phyloP scores from a whole-genome alignment of 2,797 vertebrate genomes.

The Podarcis lilfordi region DNA sequence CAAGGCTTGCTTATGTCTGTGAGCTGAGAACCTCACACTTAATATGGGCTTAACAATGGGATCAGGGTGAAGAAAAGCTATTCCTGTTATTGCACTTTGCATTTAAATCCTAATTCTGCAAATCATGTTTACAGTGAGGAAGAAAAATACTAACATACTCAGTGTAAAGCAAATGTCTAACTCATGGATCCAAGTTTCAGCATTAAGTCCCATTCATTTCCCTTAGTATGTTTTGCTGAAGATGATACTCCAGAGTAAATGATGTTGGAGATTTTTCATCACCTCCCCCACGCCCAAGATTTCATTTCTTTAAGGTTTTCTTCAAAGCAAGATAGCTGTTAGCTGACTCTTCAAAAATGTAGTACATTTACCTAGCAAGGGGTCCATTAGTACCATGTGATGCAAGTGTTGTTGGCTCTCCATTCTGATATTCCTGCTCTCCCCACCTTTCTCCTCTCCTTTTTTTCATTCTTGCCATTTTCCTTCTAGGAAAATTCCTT shows the following conservation, averaged over 20 bases:
- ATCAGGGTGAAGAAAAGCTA: constrained; percentile 33
- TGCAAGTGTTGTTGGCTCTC: no score
- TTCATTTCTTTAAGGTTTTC: not conserved
- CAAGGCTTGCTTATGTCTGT: not conserved
- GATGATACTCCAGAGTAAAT: not conserved
- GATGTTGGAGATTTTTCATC: no score
- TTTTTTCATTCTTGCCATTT: no score
- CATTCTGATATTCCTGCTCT: no score
- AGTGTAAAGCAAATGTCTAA: not conserved
- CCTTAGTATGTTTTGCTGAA: not conserved
- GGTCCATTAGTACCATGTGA: no score
- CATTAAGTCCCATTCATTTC: not conserved
- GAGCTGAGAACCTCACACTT: constrained; percentile 23
- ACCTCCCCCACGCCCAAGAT: no score
- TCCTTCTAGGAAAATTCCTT: no score
- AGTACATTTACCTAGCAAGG: no score
- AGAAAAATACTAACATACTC: not conserved
- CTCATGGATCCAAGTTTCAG: not conserved
- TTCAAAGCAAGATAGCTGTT: constrained; percentile 19
- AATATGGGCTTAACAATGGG: constrained; percentile 7
- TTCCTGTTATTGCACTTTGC: constrained; percentile 26
- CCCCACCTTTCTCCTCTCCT: no score
- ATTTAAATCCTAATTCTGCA: constrained; percentile 21
- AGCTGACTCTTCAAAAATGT: no score
- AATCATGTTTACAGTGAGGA: not conserved